Conservation (phyloP, 2,113 vertebrate genomes). For the Anolis carolinensis region DNA sequence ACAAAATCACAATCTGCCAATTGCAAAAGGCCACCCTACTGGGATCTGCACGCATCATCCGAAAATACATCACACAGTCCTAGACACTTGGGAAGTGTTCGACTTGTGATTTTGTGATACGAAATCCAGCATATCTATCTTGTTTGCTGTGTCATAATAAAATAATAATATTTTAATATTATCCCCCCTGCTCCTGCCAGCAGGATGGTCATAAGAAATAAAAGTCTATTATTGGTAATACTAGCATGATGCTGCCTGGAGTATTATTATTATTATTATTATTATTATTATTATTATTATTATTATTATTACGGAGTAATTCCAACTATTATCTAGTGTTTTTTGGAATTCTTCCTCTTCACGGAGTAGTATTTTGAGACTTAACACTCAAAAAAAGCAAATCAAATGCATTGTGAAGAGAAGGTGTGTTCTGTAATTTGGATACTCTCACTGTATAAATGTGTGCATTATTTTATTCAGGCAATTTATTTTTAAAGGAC, state of each 20-base stretch:
- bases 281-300: too few relatives aligned
- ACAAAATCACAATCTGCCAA: too few relatives aligned
- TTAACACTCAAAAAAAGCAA: neutral
- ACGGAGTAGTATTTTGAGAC: neutral
- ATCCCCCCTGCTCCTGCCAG: slow-evolving; percentile 40
- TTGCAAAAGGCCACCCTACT: too few relatives aligned
- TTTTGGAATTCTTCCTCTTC: neutral
- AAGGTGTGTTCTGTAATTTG: neutral
- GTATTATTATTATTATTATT: too few relatives aligned
- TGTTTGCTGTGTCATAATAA: too few relatives aligned
- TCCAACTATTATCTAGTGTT: neutral
- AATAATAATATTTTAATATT: too few relatives aligned
- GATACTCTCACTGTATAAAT: neutral
- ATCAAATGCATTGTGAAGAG: neutral
- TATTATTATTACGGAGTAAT: too few relatives aligned
- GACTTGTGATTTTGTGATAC: too few relatives aligned
- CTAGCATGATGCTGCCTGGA: slow-evolving; percentile 23
- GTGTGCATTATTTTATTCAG: neutral
- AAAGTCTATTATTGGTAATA: slow-evolving; percentile 46
- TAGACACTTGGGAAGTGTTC: too few relatives aligned
- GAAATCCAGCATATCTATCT: too few relatives aligned
- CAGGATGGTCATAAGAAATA: slow-evolving; percentile 50
- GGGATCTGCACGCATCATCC: too few relatives aligned
- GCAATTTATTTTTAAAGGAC: neutral
- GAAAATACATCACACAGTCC: too few relatives aligned